Percentiles rank a stretch among this genome's conserved stretches.
Evolutionary conservation across 2,797 vertebrate species (phyloP).

Genomic region (Meda fulgida): DNA sequence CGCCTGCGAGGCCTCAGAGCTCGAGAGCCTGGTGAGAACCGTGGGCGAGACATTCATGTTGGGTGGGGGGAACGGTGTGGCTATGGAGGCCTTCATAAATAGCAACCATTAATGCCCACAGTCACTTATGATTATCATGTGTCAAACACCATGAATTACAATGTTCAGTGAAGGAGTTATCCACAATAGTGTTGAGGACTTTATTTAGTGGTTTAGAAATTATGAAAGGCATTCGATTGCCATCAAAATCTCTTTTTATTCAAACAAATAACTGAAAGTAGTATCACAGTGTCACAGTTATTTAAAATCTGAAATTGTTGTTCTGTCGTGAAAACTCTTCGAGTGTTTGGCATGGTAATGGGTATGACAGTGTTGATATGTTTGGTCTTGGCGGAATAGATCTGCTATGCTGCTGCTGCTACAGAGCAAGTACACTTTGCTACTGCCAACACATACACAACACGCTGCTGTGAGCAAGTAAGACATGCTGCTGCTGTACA

Average conservation of each 20-base stretch:
- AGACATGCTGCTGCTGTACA: background rate
- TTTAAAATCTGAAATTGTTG: background rate
- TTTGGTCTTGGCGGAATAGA: background rate
- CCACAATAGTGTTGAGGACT: background rate
- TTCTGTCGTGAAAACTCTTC: background rate
- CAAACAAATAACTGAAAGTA: background rate
- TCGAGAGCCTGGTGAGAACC: constrained; percentile 87
- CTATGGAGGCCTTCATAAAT: constrained; percentile 3
- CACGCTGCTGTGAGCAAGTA: background rate
- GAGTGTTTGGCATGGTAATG: background rate
- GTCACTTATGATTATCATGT: background rate
- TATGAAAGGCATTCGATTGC: background rate
- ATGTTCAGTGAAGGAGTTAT: background rate
- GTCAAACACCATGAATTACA: background rate
- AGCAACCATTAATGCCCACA: background rate
- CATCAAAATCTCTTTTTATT: background rate
- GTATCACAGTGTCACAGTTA: background rate
- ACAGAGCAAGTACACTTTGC: background rate
- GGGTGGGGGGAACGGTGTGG: background rate
- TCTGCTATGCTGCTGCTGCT: too few relatives aligned
- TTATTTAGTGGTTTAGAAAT: background rate
- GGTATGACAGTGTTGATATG: background rate
- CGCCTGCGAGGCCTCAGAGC: constrained; percentile 86
- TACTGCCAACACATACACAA: background rate
- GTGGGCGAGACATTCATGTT: background rate